Evolutionary conservation across 1,140 invertebrate genomes (phyloP), one percentile per base, ranked within the genome.

Genomic region (Centruroides sculpturatus): DNA sequence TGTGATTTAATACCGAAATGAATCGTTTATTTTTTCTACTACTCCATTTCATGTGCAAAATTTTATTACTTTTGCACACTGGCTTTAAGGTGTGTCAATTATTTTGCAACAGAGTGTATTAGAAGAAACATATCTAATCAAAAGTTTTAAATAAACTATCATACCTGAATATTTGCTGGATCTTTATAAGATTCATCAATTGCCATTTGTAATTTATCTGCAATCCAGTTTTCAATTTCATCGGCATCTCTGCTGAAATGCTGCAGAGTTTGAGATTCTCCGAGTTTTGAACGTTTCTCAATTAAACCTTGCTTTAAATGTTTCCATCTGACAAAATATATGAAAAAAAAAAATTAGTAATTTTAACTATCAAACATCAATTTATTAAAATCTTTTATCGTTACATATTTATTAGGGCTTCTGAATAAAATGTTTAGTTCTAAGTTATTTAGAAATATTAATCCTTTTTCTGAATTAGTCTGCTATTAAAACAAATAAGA

Each of bases 211-310:
- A 98, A 74, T 76, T 98, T 96, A 73, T 98, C 95, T 0, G 92
- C 89, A 67, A 99, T 97, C 96, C 96, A 99, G 74, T 97, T 98
- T 74, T 99, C 96, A 80, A 99, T 97, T 74, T 99, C 96, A 71
- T 99, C 96, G 51, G 96, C 96, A 77, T 99, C 97, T 55, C 96
- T 82, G 3, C 91, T 96, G 80, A 99, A 99, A 74, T 99, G 95
- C 73, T 99, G 97, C 55, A 99, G 76, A 0, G 96, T 98, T 73
- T 98, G 96, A 55, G 93, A 94, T 74, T 99, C 97, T 3, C 96
- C 95, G 61, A 99, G 77, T 67, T 86, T 87, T 2, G 91, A 95
- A 53, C 95, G 83, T 74, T 99, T 98, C 70, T 98, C 93, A 70
- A 99, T 98, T 50, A 99, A 81, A 59, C 92, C 93, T 54, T 97